These are phyloP conservation scores for Medauroidea extradentata DNA, from an alignment of 1,140 invertebrate species.

Conservation along the genomic window DNA sequence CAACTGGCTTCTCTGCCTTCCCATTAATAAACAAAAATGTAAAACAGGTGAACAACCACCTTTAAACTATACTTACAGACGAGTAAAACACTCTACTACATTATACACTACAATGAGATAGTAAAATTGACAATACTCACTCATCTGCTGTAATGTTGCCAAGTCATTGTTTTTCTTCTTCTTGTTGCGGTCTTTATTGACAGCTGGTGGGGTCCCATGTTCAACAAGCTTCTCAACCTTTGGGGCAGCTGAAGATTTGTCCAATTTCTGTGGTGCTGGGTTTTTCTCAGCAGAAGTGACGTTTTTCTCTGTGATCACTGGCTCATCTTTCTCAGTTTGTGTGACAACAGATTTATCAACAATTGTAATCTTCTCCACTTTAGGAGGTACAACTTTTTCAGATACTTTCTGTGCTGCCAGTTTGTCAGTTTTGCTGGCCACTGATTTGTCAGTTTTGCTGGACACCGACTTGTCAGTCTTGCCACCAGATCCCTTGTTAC, in stretches of 20 bases:
- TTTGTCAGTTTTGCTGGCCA: not conserved
- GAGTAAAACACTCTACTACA: too few relatives aligned
- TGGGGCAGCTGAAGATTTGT: not conserved
- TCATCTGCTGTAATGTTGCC: slow-evolving; percentile 43
- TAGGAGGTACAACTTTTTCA: slow-evolving; percentile 22
- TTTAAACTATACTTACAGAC: too few relatives aligned
- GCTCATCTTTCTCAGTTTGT: slow-evolving; percentile 37
- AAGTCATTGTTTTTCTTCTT: slow-evolving; percentile 48
- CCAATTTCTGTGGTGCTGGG: not conserved
- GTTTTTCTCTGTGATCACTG: slow-evolving; percentile 23
- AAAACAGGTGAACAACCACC: too few relatives aligned
- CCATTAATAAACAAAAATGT: too few relatives aligned
- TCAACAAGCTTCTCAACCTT: slow-evolving; percentile 9
- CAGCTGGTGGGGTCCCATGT: slow-evolving; percentile 18
- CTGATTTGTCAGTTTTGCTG: not conserved
- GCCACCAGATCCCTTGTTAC: too few relatives aligned
- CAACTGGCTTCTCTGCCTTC: too few relatives aligned
- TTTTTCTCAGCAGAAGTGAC: not conserved
- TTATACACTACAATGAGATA: slow-evolving; percentile 3
- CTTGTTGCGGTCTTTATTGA: slow-evolving; percentile 1
- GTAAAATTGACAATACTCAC: slow-evolving; percentile 35
- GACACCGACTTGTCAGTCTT: not conserved
- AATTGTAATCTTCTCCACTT: too few relatives aligned
- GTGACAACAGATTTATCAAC: slow-evolving; percentile 31
- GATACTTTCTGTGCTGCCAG: slow-evolving; percentile 4